These are phyloP conservation scores for Cassiopea xamachana DNA, from an alignment of 30 jellyfish, hydroid and myxozoan species.

Conservation along the genomic window DNA sequence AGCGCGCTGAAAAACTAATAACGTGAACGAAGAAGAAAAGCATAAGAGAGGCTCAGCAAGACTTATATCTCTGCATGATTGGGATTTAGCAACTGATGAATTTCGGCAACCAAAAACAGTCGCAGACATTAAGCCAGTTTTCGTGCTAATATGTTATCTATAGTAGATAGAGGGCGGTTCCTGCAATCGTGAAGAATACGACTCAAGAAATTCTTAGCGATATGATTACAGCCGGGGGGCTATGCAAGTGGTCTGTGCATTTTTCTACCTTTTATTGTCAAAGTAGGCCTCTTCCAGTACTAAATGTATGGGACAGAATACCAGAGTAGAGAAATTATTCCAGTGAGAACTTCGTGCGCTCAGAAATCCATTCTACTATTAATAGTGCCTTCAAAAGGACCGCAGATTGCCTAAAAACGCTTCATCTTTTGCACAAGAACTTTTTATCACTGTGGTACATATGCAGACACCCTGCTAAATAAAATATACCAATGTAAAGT, in stretches of 20 bases:
- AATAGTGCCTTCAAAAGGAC: too few relatives aligned
- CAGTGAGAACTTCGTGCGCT: too few relatives aligned
- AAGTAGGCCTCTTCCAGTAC: not conserved
- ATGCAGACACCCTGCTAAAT: too few relatives aligned
- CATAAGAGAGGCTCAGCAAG: constrained; percentile 37
- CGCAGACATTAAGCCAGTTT: constrained; percentile 25
- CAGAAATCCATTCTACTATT: too few relatives aligned
- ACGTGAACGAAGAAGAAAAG: constrained; percentile 22
- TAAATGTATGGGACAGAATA: too few relatives aligned
- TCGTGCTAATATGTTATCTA: constrained; percentile 51
- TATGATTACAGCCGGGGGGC: constrained; percentile 3
- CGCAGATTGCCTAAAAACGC: too few relatives aligned
- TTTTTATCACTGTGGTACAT: too few relatives aligned
- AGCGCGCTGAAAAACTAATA: constrained; percentile 47
- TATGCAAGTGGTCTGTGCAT: not conserved
- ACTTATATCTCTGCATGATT: constrained; percentile 59
- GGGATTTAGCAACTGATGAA: constrained; percentile 47
- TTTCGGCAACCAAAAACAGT: constrained; percentile 69
- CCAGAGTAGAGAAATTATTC: too few relatives aligned
- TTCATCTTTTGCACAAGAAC: too few relatives aligned
- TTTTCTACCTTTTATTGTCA: not conserved
- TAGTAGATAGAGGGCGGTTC: constrained; percentile 36
- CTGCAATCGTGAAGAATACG: not conserved
- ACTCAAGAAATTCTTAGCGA: not conserved
- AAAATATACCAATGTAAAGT: too few relatives aligned